Evolutionary conservation across 2,797 vertebrate species (phyloP), one percentile per base, ranked within the genome.

Genomic region (Lepus oiostolus): DNA sequence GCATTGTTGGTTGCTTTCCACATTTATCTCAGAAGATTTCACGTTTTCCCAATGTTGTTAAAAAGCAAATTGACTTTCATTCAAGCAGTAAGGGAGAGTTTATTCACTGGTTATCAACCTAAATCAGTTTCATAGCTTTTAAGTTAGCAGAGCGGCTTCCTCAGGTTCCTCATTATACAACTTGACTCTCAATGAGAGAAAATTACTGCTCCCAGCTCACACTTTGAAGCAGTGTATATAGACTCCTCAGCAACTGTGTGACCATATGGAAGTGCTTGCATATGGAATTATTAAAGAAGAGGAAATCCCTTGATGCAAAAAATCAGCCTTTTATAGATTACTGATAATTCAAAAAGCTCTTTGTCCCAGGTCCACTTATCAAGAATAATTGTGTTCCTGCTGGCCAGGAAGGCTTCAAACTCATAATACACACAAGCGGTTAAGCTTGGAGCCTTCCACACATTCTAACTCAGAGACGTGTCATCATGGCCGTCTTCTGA

Each of bases 21-120:
- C 65, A 22, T 35, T 90, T 70, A 81, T 97, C 95, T 89, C 92
- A 28, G 65, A 68, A 95, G 94, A 84, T 60, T 71, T 75, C 95
- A 88, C 65, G 72, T 87, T 0, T 0, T 82, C 19, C 4, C 94
- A 96, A 96, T 97, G 92, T 96, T 97, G 94, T 97, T 97, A 96
- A 97, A 97, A 90, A 65, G 71, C 38, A 28, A 85, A 95, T 97
- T 97, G 92, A 86, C 85, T 97, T 97, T 96, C 91, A 95, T 96
- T 93, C 93, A 85, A 30, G 14, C 32, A 88, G 80, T 91, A 62
- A 97, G 95, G 95, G 88, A 96, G 68, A 90, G 42, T 32, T 75
- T 67, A 95, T 74, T 94, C 91, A 42, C 58, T 80, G 54, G 2
- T 63, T 97, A 79, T 96, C 95, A 96, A 75, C 96, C 77, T 85